Percentiles rank a stretch among this genome's conserved stretches.
phyloP scores from a whole-genome alignment of 2,113 vertebrate genomes.

The Apeltes quadracus region DNA sequence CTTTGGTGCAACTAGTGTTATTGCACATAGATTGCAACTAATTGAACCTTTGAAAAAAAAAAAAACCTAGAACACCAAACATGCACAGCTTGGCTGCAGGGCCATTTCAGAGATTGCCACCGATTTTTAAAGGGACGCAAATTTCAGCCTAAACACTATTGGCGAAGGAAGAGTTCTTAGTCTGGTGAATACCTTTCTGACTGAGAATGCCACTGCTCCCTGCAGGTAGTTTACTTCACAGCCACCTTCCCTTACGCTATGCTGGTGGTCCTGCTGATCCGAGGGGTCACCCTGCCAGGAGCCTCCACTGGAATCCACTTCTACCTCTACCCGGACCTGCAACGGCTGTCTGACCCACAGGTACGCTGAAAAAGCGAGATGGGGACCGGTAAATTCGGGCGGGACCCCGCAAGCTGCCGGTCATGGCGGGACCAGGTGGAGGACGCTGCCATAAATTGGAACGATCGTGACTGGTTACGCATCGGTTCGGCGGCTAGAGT shows the following conservation, averaged over 20 bases:
- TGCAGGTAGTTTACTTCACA: conserved; percentile 95
- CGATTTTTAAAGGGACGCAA: not conserved
- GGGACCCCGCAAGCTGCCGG: not conserved
- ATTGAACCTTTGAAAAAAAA: not conserved
- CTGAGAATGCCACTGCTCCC: conserved; percentile 10
- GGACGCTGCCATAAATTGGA: not conserved
- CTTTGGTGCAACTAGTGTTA: not conserved
- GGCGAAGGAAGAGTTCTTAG: not conserved
- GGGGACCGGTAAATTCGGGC: too few species aligned
- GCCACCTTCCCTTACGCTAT: conserved; percentile 96
- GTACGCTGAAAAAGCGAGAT: conserved; percentile 66
- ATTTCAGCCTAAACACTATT: not conserved
- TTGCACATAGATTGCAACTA: not conserved
- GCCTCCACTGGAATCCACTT: conserved; percentile 89
- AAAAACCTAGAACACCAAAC: not conserved
- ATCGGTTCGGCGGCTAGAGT: not conserved
- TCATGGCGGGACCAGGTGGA: not conserved
- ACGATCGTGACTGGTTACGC: not conserved
- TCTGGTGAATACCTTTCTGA: not conserved
- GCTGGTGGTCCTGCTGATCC: conserved; percentile 88
- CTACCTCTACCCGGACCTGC: conserved; percentile 92
- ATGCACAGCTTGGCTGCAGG: not conserved
- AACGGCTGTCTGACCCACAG: conserved; percentile 90
- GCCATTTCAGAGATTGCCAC: not conserved
- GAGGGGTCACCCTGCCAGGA: conserved; percentile 90